phyloP scores from a whole-genome alignment of 2,797 vertebrate species.

The Lagorchestes hirsutus region DNA sequence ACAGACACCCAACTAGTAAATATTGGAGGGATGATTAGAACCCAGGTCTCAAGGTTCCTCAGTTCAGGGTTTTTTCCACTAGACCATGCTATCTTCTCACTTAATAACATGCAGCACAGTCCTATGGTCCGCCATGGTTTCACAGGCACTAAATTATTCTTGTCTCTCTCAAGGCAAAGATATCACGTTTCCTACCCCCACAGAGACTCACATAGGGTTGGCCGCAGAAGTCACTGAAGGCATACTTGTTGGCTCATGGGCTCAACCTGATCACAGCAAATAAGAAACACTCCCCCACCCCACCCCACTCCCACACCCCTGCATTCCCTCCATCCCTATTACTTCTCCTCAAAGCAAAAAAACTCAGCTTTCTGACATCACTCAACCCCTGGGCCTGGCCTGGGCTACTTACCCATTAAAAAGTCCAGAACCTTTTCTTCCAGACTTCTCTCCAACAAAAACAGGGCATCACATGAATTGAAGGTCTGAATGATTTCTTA shows the following conservation, averaged over 20 bases:
- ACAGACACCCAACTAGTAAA: not conserved
- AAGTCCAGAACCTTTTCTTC: conserved; percentile 78
- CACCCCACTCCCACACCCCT: not conserved
- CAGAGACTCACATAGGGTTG: not conserved
- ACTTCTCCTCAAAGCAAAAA: conserved; percentile 42
- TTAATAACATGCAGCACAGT: not conserved
- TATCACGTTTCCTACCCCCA: not conserved
- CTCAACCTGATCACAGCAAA: conserved; percentile 19
- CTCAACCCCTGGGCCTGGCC: conserved; percentile 67
- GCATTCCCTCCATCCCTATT: rapidly evolving
- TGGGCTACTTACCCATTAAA: conserved; percentile 77
- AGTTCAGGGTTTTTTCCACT: not conserved
- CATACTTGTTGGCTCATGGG: not conserved
- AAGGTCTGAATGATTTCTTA: conserved; percentile 79
- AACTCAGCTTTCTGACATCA: conserved; percentile 55
- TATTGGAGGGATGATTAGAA: not conserved
- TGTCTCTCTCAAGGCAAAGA: not conserved
- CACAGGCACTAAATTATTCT: not conserved
- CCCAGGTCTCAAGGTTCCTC: not conserved
- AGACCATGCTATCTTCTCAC: not conserved
- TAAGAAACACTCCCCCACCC: not conserved
- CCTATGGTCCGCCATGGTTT: not conserved
- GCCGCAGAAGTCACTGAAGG: not conserved
- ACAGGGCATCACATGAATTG: conserved; percentile 79
- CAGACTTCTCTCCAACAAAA: conserved; percentile 83